A percentile compares a stretch with the other conserved stretches of the same genome.
Evolutionary conservation across 2,113 vertebrate species (phyloP).

Genomic region (Psettodes erumei): DNA sequence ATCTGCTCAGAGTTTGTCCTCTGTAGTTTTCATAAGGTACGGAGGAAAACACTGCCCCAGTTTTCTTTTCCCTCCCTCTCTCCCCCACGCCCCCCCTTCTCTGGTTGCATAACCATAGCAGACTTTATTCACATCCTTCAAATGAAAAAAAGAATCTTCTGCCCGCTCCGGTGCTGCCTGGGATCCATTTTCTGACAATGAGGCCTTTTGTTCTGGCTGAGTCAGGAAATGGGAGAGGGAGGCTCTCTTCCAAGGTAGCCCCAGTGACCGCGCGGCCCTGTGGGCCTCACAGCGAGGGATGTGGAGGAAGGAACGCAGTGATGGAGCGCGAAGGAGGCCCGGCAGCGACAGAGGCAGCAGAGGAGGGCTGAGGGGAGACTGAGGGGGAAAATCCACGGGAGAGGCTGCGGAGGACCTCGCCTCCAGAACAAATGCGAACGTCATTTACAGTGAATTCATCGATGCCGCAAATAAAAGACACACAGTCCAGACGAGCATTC

Average conservation of each 20-base stretch:
- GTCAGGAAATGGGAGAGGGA: constrained; percentile 65
- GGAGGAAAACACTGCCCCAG: constrained; percentile 41
- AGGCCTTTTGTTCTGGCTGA: constrained; percentile 73
- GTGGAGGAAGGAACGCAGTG: constrained; percentile 48
- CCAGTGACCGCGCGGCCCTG: constrained; percentile 35
- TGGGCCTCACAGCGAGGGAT: constrained; percentile 56
- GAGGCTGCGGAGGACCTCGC: constrained; percentile 9
- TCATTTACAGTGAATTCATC: not conserved
- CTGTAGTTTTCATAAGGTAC: constrained; percentile 32
- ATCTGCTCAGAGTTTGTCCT: constrained; percentile 43
- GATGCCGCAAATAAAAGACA: not conserved
- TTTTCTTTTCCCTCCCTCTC: constrained; percentile 24
- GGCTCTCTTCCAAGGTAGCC: constrained; percentile 50
- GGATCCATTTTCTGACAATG: constrained; percentile 77
- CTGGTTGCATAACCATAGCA: constrained; percentile 61
- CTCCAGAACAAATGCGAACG: not conserved
- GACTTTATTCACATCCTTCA: constrained; percentile 58
- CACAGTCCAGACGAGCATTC: too few species aligned
- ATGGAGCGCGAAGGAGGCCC: constrained; percentile 35
- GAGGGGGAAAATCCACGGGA: not conserved
- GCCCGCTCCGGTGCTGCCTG: constrained; percentile 52
- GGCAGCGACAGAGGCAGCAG: constrained; percentile 30
- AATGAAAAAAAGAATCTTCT: constrained; percentile 66
- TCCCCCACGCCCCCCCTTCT: constrained; percentile 32
- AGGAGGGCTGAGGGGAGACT: constrained; percentile 18